phyloP scores from a whole-genome alignment of 2,797 vertebrate genomes.

The Poecilia gillii region DNA sequence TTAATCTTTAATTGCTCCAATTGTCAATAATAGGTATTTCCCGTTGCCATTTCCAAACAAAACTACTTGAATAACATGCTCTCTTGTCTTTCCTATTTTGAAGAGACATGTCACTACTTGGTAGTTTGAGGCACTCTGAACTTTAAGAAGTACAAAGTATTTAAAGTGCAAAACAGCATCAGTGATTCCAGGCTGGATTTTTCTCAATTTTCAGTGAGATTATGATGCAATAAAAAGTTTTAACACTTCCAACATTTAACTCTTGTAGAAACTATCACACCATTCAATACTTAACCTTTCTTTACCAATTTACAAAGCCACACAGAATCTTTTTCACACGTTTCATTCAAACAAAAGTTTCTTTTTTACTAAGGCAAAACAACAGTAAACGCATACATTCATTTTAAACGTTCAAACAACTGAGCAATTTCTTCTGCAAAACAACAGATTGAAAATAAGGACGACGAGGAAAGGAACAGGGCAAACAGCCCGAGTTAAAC shows the following conservation, averaged over 20 bases:
- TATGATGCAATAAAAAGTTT: not conserved
- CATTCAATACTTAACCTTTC: not conserved
- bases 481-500: constrained; percentile 9
- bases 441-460: constrained; percentile 14
- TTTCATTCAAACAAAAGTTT: constrained; percentile 19
- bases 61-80: not conserved
- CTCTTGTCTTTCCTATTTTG: not conserved
- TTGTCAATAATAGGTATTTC: not conserved
- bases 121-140: not conserved
- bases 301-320: not conserved
- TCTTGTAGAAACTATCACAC: not conserved
- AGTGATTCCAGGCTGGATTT: not conserved
- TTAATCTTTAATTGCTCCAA: not conserved
- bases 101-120: not conserved
- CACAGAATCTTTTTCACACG: constrained; percentile 20
- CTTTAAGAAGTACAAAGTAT: not conserved
- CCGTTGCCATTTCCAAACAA: not conserved
- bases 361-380: constrained; percentile 16
- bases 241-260: not conserved
- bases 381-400: constrained; percentile 54
- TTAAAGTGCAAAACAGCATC: not conserved
- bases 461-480: constrained; percentile 55
- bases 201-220: not conserved
- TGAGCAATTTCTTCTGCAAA: constrained; percentile 21
- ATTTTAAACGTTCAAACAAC: constrained; percentile 43